A percentile compares a stretch with the other conserved stretches of the same genome.
Evolutionary conservation across 2,797 vertebrate genomes (phyloP).

Genomic region (Columba guinea): DNA sequence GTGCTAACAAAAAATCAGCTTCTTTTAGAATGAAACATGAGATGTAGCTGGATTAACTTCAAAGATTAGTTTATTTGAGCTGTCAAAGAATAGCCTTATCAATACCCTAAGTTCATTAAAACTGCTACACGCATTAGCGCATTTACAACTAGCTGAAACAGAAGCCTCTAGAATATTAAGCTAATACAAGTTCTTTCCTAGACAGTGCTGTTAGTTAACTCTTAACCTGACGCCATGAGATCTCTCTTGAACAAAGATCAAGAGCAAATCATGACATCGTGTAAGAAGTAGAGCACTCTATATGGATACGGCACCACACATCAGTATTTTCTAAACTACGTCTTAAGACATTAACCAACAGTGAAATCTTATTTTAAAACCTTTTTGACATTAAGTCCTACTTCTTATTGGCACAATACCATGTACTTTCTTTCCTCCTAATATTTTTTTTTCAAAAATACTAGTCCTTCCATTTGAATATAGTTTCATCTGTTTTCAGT

Average conservation of each 20-base stretch:
- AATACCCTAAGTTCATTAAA: not conserved
- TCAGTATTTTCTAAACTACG: not conserved
- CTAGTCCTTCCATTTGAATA: not conserved
- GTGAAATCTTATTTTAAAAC: not conserved
- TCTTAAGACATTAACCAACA: not conserved
- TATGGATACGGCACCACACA: not conserved
- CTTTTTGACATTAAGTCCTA: not conserved
- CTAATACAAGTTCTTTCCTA: not conserved
- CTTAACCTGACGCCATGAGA: not conserved
- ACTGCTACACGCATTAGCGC: not conserved
- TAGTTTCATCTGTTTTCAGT: not conserved
- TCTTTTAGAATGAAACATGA: not conserved
- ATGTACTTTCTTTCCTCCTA: not conserved
- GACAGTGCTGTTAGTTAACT: not conserved
- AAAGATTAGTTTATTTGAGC: not conserved
- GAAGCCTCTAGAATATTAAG: not conserved
- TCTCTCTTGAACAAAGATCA: not conserved
- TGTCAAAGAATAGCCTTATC: not conserved
- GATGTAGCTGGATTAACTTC: not conserved
- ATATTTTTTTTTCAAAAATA: not conserved
- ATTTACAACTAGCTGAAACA: not conserved
- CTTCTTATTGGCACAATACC: not conserved
- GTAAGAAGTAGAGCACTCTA: not conserved
- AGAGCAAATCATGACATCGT: not conserved
- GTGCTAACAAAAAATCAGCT: not conserved